Base-by-base conservation (phyloP, 1,140 invertebrate genomes). In the Diplogasteroides magnus region DNA sequence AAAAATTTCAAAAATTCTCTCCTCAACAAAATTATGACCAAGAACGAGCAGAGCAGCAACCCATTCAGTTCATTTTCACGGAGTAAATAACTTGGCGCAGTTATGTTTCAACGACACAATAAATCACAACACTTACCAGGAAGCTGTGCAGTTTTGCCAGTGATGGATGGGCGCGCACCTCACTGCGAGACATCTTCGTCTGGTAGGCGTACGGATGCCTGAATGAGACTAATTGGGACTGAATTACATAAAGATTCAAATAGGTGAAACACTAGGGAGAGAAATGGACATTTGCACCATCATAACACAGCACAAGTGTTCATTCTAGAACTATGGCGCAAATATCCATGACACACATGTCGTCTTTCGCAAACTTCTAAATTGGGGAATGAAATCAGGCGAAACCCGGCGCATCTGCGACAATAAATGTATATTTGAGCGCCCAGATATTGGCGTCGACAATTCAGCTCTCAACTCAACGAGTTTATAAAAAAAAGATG, bases 71-170 rank as follows among this genome's bases (percentile, higher is more conserved):
- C 37, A 11, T 11, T 48, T 19, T 11, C 37, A 48, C 19, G 6
- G 37, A 19, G 6, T 11, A 6, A 48, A 48, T 48, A 48, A 48
- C 6, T 48, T 6, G 19, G 6, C 6, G 19, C 37, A 23, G 28
- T 68, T 27, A 73, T 48, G 19, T 48, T 19, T 11, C 37, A 48
- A 11, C 37, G 37, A 19, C 37, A 48, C 37, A 48, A 48, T 48
- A 48, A 48, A 48, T 48, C 6, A 48, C 37, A 48, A 48, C 37
- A 23, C 56, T 68, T 27, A 73, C 71, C 0, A 75, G 57, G 37
- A 75, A 75, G 31, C 74, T 75, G 31, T 75, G 74, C n/a, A 75
- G 69, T 48, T 69, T 48, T 13, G 69, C 61, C 14, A 75, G 68
- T 25, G 62, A 62, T 1, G 74, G 71, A 61, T 75, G 60, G 28